A percentile compares a stretch with the other conserved stretches of the same genome.
Conservation (phyloP, 2,113 vertebrate genomes). For the Nothoprocta perdicaria region DNA sequence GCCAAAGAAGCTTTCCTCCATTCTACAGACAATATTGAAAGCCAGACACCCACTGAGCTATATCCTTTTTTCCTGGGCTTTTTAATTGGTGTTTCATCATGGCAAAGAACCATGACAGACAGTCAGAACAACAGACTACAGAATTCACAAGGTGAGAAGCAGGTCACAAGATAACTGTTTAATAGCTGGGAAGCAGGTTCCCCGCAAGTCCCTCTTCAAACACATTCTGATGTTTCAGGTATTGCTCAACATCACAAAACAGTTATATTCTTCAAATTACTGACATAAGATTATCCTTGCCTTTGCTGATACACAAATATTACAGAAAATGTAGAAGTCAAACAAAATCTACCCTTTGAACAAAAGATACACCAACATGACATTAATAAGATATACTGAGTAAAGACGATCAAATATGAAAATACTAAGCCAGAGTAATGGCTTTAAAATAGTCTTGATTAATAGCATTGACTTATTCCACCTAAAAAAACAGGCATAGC, state of each 20-base stretch:
- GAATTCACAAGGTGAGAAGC: neutral
- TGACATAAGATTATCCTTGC: neutral
- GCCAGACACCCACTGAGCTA: neutral
- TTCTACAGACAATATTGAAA: neutral
- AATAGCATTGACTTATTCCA: neutral
- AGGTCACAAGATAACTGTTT: neutral
- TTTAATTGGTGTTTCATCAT: neutral
- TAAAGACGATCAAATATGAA: neutral
- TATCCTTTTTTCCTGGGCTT: accelerated
- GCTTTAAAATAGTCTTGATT: neutral
- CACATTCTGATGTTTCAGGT: neutral
- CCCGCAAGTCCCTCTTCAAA: neutral
- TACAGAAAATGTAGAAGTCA: neutral
- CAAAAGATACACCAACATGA: neutral
- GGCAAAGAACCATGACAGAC: neutral
- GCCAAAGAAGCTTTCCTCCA: neutral
- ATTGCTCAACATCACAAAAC: neutral
- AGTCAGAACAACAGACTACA: neutral
- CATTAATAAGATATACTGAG: neutral
- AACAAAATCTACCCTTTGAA: neutral
- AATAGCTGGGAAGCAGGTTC: neutral
- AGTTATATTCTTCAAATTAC: neutral
- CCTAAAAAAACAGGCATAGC: neutral
- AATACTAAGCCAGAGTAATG: neutral
- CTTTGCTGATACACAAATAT: neutral